Evolutionary conservation across 2,888 invertebrate species (phyloP).

Genomic region (Alentia gelatinosa): DNA sequence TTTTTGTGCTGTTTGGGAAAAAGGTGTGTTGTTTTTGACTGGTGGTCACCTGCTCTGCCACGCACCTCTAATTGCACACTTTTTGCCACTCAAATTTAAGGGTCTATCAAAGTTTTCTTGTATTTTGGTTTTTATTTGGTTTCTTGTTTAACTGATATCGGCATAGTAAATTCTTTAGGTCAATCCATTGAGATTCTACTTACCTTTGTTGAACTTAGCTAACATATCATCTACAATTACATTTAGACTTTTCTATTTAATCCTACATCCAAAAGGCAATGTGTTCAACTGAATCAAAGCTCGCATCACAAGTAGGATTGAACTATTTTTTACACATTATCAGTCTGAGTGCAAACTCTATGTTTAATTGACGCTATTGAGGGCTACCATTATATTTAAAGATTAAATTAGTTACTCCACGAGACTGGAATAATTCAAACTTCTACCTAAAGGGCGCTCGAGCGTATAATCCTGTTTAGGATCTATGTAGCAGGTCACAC

Average conservation of each 20-base stretch:
- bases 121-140: background rate
- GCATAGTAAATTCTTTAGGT: background rate
- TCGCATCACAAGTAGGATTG: no score
- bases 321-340: no score
- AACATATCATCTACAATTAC: no score
- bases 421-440: constrained; percentile 21
- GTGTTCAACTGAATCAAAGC: no score
- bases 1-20: background rate
- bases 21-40: background rate
- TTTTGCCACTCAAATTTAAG: background rate
- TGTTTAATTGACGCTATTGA: background rate
- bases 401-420: background rate
- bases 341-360: no score
- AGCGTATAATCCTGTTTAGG: constrained; percentile 10
- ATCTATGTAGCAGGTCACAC: background rate
- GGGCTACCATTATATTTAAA: background rate
- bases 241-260: no score
- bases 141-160: background rate
- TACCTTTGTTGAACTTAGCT: no score
- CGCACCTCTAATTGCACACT: background rate
- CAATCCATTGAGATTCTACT: no score
- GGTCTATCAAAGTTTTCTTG: background rate
- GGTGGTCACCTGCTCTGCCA: background rate
- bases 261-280: no score
- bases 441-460: background rate